Evolutionary conservation across 2,113 vertebrate species (phyloP), one percentile per base, ranked within the genome.

Genomic region (Ardeotis arabs): DNA sequence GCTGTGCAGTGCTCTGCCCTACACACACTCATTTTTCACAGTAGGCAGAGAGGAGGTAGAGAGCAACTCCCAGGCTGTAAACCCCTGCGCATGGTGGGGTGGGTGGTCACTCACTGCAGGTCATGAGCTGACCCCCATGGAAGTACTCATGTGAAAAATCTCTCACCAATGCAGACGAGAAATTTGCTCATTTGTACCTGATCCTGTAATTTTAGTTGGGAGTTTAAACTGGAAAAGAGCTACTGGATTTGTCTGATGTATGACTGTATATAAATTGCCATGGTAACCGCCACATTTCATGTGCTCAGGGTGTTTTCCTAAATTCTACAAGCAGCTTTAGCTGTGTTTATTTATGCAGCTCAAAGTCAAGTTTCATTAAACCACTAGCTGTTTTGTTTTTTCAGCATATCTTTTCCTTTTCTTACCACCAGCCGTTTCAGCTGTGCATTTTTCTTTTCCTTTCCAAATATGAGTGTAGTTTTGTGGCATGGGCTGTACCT

Each of bases 271-370:
- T 37, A 69, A 72, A 83, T 89, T 91, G 68, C 94, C 68, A 50
- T 94, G 77, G 95, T 58, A 93, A 96, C 89, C 4, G 4, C 50
- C 2, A 18, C 84, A 87, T 91, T 87, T 85, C 50, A 16, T 73
- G 37, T 73, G 74, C 87, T 95, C 28, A 44, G 67, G 78, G 87
- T 49, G 10, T 95, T 94, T 79, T 87, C 70, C 72, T 73, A 50
- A 73, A 83, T 89, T 91, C 91, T 91, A 70, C 66, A 84, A 79
- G 73, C 77, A 89, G 60, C 73, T 68, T n/a, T 87, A 79, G 66
- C 45, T 27, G 2, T 69, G 78, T 64, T 84, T 88, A 17, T 91
- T 89, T 84, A 69, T 73, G 53, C 74, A 87, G 62, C 68, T 94
- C 53, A 56, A 83, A 93, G 64, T 67, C 86, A 89, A 84, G 44